These are phyloP conservation scores for Drosophila burlai DNA, from an alignment of 1,140 invertebrate species.

Conservation along the genomic window DNA sequence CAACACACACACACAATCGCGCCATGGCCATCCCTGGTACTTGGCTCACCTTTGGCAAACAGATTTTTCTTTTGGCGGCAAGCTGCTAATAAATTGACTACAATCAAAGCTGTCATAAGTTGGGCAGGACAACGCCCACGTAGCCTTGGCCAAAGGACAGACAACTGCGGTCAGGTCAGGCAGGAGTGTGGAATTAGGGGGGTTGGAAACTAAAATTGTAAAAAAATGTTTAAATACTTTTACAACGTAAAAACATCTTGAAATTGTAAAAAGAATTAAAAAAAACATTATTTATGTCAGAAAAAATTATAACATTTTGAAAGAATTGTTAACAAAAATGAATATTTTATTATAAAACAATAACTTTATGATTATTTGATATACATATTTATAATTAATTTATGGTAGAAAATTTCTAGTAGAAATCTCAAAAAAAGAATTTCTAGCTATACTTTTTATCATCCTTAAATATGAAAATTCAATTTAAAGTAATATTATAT, in stretches of 20 bases:
- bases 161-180: constrained; percentile 67
- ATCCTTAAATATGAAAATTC: too few relatives aligned
- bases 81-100: constrained; percentile 79
- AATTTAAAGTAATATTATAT: background rate
- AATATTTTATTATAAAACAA: too few relatives aligned
- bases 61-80: constrained; percentile 51
- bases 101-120: constrained; percentile 82
- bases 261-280: background rate
- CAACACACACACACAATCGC: constrained; percentile 47
- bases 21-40: background rate
- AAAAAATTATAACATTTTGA: background rate
- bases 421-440: too few relatives aligned
- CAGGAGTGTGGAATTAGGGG: background rate
- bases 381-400: too few relatives aligned
- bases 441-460: too few relatives aligned
- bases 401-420: too few relatives aligned
- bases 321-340: background rate
- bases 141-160: constrained; percentile 34
- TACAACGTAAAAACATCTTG: background rate
- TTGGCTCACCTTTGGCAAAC: constrained; percentile 51
- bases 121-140: constrained; percentile 63
- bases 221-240: background rate
- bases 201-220: background rate
- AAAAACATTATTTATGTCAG: background rate
- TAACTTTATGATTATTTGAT: too few relatives aligned